Evolutionary conservation across 1,140 invertebrate genomes (phyloP).

Genomic region (Cecropterus lyciades): DNA sequence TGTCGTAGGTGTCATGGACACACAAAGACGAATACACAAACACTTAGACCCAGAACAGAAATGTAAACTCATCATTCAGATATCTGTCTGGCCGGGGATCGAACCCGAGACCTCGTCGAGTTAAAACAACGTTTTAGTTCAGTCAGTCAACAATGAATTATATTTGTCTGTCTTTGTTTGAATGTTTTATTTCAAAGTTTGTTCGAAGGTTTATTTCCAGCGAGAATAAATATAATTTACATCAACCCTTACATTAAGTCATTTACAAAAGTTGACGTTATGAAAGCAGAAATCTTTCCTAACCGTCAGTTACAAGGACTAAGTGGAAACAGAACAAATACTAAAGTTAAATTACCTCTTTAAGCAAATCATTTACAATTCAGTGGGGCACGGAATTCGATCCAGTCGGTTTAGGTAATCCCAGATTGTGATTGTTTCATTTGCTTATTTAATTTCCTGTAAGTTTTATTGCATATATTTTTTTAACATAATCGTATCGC

Average conservation of each 20-base stretch:
- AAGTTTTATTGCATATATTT: no score
- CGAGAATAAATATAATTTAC: background rate
- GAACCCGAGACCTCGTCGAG: no score
- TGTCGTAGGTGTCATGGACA: no score
- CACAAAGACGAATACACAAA: no score
- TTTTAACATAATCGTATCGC: no score
- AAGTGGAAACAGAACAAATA: conserved; percentile 58
- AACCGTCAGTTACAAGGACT: conserved; percentile 43
- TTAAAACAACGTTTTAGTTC: no score
- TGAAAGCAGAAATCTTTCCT: conserved; percentile 44
- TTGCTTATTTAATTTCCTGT: no score
- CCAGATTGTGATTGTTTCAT: background rate
- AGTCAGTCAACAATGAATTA: no score
- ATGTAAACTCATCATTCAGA: no score
- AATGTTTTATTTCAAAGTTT: background rate
- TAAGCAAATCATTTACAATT: conserved; percentile 42
- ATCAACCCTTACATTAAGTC: conserved; percentile 19
- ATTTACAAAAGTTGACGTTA: conserved; percentile 40
- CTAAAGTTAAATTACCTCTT: conserved; percentile 65
- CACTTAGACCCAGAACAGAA: no score
- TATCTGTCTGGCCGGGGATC: no score
- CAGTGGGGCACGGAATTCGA: conserved; percentile 17
- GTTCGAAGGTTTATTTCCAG: conserved; percentile 2
- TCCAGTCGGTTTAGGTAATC: background rate
- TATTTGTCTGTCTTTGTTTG: no score